A percentile compares a stretch with the other conserved stretches of the same genome.
These are phyloP conservation scores for Mionectes olivaceus DNA, from an alignment of 2,797 vertebrate species.

Conservation along the genomic window DNA sequence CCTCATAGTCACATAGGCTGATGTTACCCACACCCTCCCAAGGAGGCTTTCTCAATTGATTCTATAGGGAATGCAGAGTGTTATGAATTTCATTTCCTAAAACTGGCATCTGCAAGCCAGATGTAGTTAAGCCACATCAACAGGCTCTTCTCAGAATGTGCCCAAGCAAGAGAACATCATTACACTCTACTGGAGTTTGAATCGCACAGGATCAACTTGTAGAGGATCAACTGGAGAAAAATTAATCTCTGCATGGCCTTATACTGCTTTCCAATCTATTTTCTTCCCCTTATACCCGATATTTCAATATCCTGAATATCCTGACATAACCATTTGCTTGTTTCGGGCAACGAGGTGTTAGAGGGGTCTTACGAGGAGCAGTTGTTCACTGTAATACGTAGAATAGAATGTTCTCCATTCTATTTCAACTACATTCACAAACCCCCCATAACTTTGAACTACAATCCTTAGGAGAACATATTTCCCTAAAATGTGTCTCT, in stretches of 20 bases:
- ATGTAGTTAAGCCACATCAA: not conserved
- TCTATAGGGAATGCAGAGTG: not conserved
- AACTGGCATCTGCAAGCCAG: not conserved
- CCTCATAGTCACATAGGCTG: not conserved
- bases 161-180: not conserved
- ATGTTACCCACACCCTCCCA: not conserved
- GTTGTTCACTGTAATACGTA: not conserved
- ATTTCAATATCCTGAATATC: not conserved
- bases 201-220: not conserved
- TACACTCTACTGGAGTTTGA: not conserved
- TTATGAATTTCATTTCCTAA: not conserved
- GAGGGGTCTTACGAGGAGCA: not conserved
- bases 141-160: not conserved
- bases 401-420: not conserved
- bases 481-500: not conserved
- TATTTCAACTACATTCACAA: not conserved
- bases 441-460: not conserved
- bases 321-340: not conserved
- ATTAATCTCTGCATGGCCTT: not conserved
- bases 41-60: not conserved
- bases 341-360: not conserved
- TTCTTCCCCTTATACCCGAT: not conserved
- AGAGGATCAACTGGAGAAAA: not conserved
- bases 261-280: not conserved
- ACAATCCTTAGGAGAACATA: not conserved